Percentiles rank a stretch among this genome's conserved stretches.
Conservation (phyloP, 2,797 vertebrate genomes). For the Odontamblyopus lacepedii region DNA sequence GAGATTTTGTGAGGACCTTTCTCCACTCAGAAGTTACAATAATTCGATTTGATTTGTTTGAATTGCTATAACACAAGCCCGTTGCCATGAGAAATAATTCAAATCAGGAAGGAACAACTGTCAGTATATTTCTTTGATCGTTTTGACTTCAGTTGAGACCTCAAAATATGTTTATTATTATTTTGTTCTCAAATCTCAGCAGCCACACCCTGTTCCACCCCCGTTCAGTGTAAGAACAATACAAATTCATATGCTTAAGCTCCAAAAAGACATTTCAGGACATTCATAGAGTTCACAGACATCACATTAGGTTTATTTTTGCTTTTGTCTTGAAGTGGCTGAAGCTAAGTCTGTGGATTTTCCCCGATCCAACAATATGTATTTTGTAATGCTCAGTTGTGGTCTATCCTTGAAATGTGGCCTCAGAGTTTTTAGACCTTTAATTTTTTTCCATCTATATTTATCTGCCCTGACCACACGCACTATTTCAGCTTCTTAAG, state of each 20-base stretch:
- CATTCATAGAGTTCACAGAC: neutral
- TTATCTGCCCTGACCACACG: conserved; percentile 64
- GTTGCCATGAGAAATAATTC: no score
- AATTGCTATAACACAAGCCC: no score
- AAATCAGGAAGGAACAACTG: no score
- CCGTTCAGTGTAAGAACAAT: neutral
- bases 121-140: no score
- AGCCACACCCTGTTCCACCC: neutral
- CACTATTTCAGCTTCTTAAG: conserved; percentile 27
- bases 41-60: no score
- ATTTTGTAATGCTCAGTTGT: conserved; percentile 29
- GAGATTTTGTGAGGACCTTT: no score
- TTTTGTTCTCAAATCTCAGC: no score
- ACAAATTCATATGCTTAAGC: neutral
- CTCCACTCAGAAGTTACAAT: no score
- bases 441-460: conserved; percentile 50
- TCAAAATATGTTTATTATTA: no score
- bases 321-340: conserved; percentile 34
- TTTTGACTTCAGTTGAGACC: no score
- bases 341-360: conserved; percentile 24
- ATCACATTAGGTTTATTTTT: conserved; percentile 4
- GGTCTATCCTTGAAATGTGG: conserved; percentile 44
- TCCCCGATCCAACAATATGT: conserved; percentile 13
- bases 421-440: conserved; percentile 48
- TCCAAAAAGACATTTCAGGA: neutral